These are phyloP conservation scores for Chrysomela aeneicollis DNA, from an alignment of 2,888 invertebrate species.

Conservation along the genomic window DNA sequence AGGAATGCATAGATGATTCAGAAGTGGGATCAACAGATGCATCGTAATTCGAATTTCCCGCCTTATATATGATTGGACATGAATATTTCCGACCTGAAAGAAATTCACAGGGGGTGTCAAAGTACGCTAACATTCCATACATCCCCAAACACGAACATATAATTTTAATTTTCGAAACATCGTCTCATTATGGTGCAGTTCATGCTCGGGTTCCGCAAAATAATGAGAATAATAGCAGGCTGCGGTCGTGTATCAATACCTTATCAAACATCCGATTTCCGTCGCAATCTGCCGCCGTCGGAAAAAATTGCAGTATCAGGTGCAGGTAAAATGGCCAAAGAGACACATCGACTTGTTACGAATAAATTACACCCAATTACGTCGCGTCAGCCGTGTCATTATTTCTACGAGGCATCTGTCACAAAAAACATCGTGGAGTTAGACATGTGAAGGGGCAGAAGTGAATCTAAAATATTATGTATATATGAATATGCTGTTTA, in stretches of 20 bases:
- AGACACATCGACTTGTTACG: slow-evolving; percentile 24
- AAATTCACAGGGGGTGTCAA: too few species aligned
- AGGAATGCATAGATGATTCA: too few species aligned
- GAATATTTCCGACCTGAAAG: too few species aligned
- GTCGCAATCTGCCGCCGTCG: slow-evolving; percentile 9
- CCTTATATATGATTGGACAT: too few species aligned
- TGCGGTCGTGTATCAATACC: background rate
- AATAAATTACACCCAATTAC: slow-evolving; percentile 23
- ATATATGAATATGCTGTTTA: slow-evolving; percentile 7
- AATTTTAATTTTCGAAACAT: slow-evolving; percentile 19
- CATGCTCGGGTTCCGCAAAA: background rate
- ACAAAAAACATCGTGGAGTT: slow-evolving; percentile 9
- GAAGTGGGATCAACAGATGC: too few species aligned
- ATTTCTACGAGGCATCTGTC: slow-evolving; percentile 20
- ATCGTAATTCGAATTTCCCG: too few species aligned
- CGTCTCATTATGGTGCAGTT: background rate
- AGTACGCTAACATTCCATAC: too few species aligned
- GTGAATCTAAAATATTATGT: slow-evolving; percentile 14
- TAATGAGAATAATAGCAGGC: background rate
- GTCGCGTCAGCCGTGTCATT: slow-evolving; percentile 9
- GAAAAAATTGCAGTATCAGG: slow-evolving; percentile 29
- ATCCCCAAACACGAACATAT: background rate
- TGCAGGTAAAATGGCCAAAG: slow-evolving; percentile 24
- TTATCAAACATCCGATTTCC: slow-evolving; percentile 14
- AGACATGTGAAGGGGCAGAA: slow-evolving; percentile 3